Conservation (phyloP, 2,113 vertebrate genomes). For the Platysteira castanea region DNA sequence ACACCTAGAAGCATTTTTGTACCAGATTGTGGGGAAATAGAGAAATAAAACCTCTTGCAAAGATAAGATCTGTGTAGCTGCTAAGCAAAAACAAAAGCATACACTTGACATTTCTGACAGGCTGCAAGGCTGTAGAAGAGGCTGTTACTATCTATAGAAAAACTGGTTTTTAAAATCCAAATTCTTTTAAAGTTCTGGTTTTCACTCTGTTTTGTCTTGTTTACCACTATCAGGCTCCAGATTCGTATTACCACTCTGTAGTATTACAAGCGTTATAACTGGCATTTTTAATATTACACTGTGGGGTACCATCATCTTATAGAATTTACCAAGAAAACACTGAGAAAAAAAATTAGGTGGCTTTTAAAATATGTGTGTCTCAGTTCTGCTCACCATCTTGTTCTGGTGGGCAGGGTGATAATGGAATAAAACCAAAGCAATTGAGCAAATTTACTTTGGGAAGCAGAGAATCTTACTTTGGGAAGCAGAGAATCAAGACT, state of each 20-base stretch:
- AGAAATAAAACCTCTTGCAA: neutral
- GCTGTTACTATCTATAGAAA: neutral
- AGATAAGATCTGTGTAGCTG: neutral
- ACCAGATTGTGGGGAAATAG: neutral
- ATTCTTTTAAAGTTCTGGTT: neutral
- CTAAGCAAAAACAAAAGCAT: neutral
- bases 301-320: fast-evolving
- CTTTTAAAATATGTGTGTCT: neutral
- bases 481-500: neutral
- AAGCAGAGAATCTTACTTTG: too few species aligned
- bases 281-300: neutral
- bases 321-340: neutral
- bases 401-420: neutral
- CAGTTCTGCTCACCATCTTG: neutral
- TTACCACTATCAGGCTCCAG: neutral
- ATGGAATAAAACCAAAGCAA: neutral
- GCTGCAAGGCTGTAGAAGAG: neutral
- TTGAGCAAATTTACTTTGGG: neutral
- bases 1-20: neutral
- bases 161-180: neutral
- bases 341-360: neutral
- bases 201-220: neutral
- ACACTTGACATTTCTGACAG: neutral
- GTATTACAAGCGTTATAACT: neutral
- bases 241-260: neutral